Percentiles rank a stretch among this genome's conserved stretches.
These are phyloP conservation scores for Selene dorsalis DNA, from an alignment of 2,797 vertebrate species.

Conservation along the genomic window DNA sequence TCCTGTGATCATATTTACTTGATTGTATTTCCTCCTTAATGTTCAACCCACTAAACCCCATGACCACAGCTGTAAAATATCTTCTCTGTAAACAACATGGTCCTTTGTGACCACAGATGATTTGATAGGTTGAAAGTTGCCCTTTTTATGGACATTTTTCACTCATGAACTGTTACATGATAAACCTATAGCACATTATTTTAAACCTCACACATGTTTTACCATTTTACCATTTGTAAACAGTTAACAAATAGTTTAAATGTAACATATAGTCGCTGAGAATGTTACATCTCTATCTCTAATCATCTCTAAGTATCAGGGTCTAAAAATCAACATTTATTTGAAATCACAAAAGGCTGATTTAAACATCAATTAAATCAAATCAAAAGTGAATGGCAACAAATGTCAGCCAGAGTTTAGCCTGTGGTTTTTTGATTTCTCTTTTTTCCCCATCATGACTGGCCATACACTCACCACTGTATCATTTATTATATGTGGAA, in stretches of 20 bases:
- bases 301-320: background rate
- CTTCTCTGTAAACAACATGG: slow-evolving; percentile 50
- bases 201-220: background rate
- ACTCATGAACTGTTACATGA: background rate
- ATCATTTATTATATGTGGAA: background rate
- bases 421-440: too few species aligned
- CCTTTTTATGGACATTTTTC: slow-evolving; percentile 12
- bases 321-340: background rate
- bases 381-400: too few species aligned
- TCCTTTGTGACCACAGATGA: slow-evolving; percentile 51
- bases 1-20: slow-evolving; percentile 78
- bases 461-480: too few species aligned
- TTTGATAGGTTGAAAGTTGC: slow-evolving; percentile 21
- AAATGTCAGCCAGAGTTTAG: too few species aligned
- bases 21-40: slow-evolving; percentile 74
- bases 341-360: background rate
- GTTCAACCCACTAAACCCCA: slow-evolving; percentile 65
- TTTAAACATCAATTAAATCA: too few species aligned
- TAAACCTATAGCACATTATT: background rate
- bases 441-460: too few species aligned
- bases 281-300: background rate
- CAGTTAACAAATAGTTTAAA: background rate
- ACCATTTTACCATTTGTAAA: background rate
- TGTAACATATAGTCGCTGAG: background rate
- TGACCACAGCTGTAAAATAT: slow-evolving; percentile 67